These are phyloP conservation scores for Epinephelus fuscoguttatus DNA, from an alignment of 2,113 vertebrate species.

Conservation along the genomic window DNA sequence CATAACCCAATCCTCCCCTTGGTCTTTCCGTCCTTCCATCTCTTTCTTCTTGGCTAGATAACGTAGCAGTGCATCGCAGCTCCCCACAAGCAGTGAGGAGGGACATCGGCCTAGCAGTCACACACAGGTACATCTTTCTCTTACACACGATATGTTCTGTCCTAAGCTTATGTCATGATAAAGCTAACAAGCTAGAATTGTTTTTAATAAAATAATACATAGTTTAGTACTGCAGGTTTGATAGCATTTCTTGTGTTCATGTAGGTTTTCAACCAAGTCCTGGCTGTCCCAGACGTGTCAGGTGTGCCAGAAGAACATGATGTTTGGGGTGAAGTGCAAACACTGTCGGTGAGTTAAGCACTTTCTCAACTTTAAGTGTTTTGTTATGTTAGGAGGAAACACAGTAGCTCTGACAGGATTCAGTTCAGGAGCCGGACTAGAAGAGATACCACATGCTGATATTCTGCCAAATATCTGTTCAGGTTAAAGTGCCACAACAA, in stretches of 20 bases:
- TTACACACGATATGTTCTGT: background rate
- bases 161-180: background rate
- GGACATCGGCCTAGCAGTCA: conserved; percentile 95
- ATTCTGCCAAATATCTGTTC: conserved; percentile 43
- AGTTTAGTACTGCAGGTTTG: background rate
- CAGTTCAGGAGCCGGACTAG: background rate
- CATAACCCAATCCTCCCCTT: background rate
- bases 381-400: background rate
- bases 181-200: background rate
- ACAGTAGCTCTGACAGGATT: background rate
- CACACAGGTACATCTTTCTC: conserved; percentile 89
- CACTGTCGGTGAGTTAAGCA: conserved; percentile 92
- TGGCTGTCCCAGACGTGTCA: conserved; percentile 99
- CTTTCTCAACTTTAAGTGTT: background rate
- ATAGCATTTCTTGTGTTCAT: conserved; percentile 5
- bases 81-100: conserved; percentile 95
- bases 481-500: conserved; percentile 99
- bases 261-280: conserved; percentile 97
- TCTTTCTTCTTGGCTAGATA: conserved; percentile 75
- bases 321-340: conserved; percentile 99
- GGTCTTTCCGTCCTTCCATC: background rate
- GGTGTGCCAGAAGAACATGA: conserved; percentile 99
- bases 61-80: conserved; percentile 88
- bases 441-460: background rate
- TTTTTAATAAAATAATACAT: background rate